phyloP scores from a whole-genome alignment of 2,797 vertebrate genomes.

The Petrocephalus sullivani region DNA sequence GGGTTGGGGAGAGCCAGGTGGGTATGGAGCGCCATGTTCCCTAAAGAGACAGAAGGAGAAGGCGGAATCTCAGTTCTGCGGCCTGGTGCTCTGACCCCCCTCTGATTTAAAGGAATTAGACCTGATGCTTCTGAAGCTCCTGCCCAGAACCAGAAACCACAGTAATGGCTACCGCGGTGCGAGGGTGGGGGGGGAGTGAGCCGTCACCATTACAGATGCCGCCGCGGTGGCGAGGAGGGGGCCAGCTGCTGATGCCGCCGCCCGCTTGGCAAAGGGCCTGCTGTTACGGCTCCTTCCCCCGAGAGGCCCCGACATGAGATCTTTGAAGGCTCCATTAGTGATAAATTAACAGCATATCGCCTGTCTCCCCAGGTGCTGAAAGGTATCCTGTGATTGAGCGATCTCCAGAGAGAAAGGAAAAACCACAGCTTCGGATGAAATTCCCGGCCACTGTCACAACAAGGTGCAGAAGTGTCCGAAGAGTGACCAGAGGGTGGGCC shows the following conservation, averaged over 20 bases:
- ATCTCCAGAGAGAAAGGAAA: neutral
- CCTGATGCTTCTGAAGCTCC: neutral
- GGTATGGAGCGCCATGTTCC: neutral
- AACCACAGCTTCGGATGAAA: neutral
- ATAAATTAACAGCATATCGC: constrained; percentile 11
- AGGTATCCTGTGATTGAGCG: neutral
- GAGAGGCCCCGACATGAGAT: neutral
- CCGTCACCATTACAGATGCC: neutral
- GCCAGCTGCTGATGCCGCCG: neutral
- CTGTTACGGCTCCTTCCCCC: neutral
- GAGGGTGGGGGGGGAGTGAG: neutral
- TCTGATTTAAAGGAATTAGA: neutral
- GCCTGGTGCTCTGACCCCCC: neutral
- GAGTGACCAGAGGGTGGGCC: neutral
- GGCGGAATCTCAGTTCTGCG: neutral
- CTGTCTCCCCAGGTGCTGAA: neutral
- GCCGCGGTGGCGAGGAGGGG: neutral
- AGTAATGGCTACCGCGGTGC: neutral
- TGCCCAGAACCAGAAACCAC: neutral
- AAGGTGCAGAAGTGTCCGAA: neutral
- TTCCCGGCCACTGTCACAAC: neutral
- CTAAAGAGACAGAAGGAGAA: neutral
- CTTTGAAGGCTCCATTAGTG: neutral
- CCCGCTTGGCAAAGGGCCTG: neutral
- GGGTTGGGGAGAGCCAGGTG: neutral